Percentiles rank a stretch among this genome's conserved stretches.
phyloP scores from a whole-genome alignment of 2,888 invertebrate genomes.

The Drosophila peninsularis region DNA sequence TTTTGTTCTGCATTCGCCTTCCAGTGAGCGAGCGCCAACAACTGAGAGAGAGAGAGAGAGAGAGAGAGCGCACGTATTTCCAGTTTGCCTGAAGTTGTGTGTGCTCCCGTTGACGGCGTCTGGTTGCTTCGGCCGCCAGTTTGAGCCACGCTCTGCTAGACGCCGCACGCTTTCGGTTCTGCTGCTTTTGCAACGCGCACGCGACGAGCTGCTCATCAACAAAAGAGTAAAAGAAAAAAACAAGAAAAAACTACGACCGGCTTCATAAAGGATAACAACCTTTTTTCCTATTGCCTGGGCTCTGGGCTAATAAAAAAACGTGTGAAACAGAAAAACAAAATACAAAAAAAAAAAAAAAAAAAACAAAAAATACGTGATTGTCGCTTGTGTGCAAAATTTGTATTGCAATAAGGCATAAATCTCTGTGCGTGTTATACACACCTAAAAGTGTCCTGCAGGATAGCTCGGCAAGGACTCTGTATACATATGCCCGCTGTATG shows the following conservation, averaged over 20 bases:
- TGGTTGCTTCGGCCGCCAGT: slow-evolving; percentile 70
- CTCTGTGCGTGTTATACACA: slow-evolving; percentile 65
- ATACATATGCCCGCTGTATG: slow-evolving; percentile 33
- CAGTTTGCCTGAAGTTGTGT: slow-evolving; percentile 36
- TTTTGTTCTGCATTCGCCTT: slow-evolving; percentile 46
- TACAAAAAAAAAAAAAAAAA: slow-evolving; percentile 5
- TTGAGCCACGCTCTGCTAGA: slow-evolving; percentile 76
- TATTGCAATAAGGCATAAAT: slow-evolving; percentile 34
- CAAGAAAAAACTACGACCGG: slow-evolving; percentile 36
- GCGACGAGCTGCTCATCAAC: slow-evolving; percentile 42
- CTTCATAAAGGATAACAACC: slow-evolving; percentile 43
- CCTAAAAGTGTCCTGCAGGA: slow-evolving; percentile 67
- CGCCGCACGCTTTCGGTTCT: slow-evolving; percentile 67
- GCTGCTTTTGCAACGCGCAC: slow-evolving; percentile 49
- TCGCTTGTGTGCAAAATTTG: slow-evolving; percentile 21
- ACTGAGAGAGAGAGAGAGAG: slow-evolving; percentile 19
- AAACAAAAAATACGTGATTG: slow-evolving; percentile 17
- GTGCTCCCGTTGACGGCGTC: slow-evolving; percentile 37
- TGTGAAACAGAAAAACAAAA: slow-evolving; percentile 10
- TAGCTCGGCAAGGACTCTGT: slow-evolving; percentile 27
- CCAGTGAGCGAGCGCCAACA: slow-evolving; percentile 46
- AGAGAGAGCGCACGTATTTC: slow-evolving; percentile 28
- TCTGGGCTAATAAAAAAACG: slow-evolving; percentile 14
- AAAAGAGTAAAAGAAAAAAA: slow-evolving; percentile 10
- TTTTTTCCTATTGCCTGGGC: slow-evolving; percentile 37